phyloP scores from a whole-genome alignment of 2,113 vertebrate species.

The Nannobrachium achirus region DNA sequence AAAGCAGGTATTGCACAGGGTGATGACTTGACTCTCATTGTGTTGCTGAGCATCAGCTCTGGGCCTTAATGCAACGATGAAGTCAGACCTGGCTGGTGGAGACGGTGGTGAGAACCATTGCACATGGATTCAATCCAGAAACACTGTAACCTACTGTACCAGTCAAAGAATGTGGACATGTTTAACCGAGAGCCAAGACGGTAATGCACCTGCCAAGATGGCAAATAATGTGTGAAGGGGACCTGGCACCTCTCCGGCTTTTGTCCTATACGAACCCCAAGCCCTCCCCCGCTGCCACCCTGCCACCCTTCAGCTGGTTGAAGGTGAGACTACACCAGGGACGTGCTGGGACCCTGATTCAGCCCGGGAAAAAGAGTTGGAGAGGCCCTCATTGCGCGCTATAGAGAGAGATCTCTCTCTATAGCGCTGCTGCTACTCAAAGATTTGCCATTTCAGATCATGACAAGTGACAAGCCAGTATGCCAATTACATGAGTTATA shows the following conservation, averaged over 20 bases:
- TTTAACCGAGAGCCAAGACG: slow-evolving; percentile 59
- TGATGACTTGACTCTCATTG: slow-evolving; percentile 52
- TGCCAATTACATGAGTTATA: no score
- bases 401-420: no score
- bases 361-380: slow-evolving; percentile 19
- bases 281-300: not conserved
- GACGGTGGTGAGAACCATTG: slow-evolving; percentile 44
- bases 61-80: slow-evolving; percentile 51
- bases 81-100: slow-evolving; percentile 47
- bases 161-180: slow-evolving; percentile 43
- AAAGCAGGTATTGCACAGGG: slow-evolving; percentile 36
- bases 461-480: no score
- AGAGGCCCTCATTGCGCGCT: no score
- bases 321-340: slow-evolving; percentile 7
- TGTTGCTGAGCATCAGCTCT: slow-evolving; percentile 31
- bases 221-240: slow-evolving; percentile 54
- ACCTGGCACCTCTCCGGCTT: slow-evolving; percentile 60
- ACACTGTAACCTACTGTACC: slow-evolving; percentile 41
- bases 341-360: slow-evolving; percentile 39
- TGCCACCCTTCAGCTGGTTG: slow-evolving; percentile 24
- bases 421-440: no score
- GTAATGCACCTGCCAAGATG: slow-evolving; percentile 47
- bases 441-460: no score
- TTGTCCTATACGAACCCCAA: not conserved
- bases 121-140: slow-evolving; percentile 58